Evolutionary conservation across 2,797 vertebrate genomes (phyloP).

Genomic region (Sternotherus odoratus): DNA sequence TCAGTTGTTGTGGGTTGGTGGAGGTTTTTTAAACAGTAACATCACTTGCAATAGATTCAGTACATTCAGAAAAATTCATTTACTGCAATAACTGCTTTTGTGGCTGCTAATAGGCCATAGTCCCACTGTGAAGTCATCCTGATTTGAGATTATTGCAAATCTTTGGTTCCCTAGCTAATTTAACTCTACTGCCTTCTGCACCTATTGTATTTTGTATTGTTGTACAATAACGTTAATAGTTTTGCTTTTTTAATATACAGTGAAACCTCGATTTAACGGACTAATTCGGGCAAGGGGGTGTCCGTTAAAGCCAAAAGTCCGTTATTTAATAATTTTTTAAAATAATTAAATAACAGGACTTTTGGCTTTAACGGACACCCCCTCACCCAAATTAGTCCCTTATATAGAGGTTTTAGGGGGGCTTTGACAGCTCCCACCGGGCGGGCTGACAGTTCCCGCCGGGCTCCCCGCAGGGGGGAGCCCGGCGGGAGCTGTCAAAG

Average conservation of each 20-base stretch:
- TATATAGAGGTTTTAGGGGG: too few species aligned
- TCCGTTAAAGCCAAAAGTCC: too few species aligned
- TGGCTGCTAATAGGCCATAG: neutral
- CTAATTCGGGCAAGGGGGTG: too few species aligned
- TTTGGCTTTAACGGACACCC: too few species aligned
- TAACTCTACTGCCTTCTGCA: neutral
- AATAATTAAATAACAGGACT: too few species aligned
- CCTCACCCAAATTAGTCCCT: too few species aligned
- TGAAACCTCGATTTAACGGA: too few species aligned
- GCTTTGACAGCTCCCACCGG: too few species aligned
- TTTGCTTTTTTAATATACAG: neutral
- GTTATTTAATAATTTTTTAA: too few species aligned
- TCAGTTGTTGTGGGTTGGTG: neutral
- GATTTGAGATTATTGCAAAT: neutral
- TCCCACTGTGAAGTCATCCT: neutral
- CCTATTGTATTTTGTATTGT: neutral
- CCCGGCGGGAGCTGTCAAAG: too few species aligned
- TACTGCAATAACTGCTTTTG: neutral
- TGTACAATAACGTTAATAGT: neutral
- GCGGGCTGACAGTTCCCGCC: too few species aligned
- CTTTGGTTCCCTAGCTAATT: neutral
- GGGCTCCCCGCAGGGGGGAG: too few species aligned
- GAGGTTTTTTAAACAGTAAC: neutral
- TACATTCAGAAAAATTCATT: neutral
- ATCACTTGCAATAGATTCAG: neutral